Percentiles rank a stretch among this genome's conserved stretches.
Evolutionary conservation across 1,140 invertebrate species (phyloP).

Genomic region (Cyclargus thomasi): DNA sequence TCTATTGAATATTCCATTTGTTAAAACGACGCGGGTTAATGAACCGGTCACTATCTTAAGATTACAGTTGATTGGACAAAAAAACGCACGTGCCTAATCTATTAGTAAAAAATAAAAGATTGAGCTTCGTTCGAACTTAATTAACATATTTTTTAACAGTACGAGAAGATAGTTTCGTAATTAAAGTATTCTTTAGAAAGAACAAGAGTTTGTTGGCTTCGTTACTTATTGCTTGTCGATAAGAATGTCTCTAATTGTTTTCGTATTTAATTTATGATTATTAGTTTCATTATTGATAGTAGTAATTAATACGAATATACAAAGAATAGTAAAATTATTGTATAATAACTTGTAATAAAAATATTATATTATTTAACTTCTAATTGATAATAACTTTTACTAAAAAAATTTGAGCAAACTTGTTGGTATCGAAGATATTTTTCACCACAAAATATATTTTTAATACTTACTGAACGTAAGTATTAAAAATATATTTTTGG

Average conservation of each 20-base stretch:
- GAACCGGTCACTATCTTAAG: background rate
- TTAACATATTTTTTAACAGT: background rate
- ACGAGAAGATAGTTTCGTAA: background rate
- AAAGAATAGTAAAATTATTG: background rate
- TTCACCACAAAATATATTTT: no score
- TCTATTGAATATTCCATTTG: slow-evolving; percentile 15
- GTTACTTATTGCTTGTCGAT: background rate
- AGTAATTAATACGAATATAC: background rate
- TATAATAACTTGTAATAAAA: background rate
- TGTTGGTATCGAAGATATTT: no score
- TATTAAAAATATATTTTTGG: no score
- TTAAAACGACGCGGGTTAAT: background rate
- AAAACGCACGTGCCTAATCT: slow-evolving; percentile 2
- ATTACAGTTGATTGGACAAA: slow-evolving; percentile 1
- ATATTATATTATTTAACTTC: background rate
- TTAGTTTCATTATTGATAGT: background rate
- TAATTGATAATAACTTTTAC: background rate
- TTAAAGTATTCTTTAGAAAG: background rate
- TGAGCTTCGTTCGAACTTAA: background rate
- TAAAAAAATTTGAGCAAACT: no score
- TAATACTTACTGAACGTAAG: no score
- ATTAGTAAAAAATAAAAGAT: slow-evolving; percentile 4
- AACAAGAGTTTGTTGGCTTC: background rate
- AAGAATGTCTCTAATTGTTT: background rate
- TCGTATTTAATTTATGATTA: background rate